Percentiles rank a stretch among this genome's conserved stretches.
Conservation (phyloP, 2,797 vertebrate species). For the Chanos chanos region DNA sequence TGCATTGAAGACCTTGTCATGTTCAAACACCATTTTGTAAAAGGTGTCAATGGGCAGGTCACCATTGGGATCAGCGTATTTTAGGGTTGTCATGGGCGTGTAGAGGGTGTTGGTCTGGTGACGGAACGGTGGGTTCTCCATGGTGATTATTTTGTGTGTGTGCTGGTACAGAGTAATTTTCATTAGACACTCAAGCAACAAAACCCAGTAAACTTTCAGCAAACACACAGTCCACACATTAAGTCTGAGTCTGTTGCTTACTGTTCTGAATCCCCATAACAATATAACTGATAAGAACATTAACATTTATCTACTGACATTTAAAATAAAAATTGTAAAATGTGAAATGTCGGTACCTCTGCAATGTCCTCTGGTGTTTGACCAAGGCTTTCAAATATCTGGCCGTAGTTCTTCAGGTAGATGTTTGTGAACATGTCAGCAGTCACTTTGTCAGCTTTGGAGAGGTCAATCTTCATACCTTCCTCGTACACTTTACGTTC, state of each 20-base stretch:
- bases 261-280: too few relatives aligned
- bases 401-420: conserved; percentile 82
- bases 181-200: neutral
- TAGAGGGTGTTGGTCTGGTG: conserved; percentile 84
- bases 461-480: conserved; percentile 79
- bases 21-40: conserved; percentile 86
- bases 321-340: neutral
- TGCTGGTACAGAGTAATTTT: conserved; percentile 74
- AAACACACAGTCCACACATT: neutral
- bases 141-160: conserved; percentile 78
- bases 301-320: neutral
- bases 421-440: conserved; percentile 83
- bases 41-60: conserved; percentile 83
- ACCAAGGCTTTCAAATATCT: conserved; percentile 79
- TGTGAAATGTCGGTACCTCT: conserved; percentile 63
- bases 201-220: neutral
- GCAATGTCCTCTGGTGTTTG: conserved; percentile 81
- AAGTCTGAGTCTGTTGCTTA: neutral
- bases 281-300: too few relatives aligned
- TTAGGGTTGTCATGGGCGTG: conserved; percentile 84
- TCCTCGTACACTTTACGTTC: conserved; percentile 82
- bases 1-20: conserved; percentile 82
- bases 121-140: conserved; percentile 81
- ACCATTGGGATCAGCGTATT: conserved; percentile 81
- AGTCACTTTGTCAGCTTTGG: conserved; percentile 78